Base-by-base conservation (phyloP, 2,113 vertebrate species). In the Apodemus sylvaticus region DNA sequence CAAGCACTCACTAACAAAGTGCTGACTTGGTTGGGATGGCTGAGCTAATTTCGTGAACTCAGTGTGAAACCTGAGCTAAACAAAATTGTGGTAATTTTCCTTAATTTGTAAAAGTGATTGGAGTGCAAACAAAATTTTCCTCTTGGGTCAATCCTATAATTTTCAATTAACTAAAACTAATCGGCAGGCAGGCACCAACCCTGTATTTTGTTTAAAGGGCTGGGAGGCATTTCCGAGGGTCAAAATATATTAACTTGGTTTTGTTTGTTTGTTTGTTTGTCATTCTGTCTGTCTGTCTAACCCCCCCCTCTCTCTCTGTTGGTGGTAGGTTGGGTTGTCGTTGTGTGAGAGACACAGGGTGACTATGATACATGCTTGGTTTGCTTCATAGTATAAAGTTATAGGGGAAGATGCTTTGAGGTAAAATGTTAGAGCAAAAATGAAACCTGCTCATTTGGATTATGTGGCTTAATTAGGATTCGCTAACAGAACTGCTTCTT, bases 131-230 rank as follows among this genome's bases (percentile, higher is more conserved):
- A 99, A 99, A 99, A 99, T 99, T 99, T 99, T 99, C 98, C 99
- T 99, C 98, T 98, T 99, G 98, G 98, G 99, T 99, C 98, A 99
- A 98, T 99, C 98, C 98, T 99, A 99, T 99, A 98, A 99, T 99
- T 99, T 99, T 99, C 98, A 99, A 99, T 99, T 99, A 99, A 99
- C 98, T 99, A 99, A 99, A 99, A 99, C 98, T 98, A 98, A 98
- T 99, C 97, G 98, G 93, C 98, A 98, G 97, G 98, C 97, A 90
- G 98, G 96, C 98, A 98, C 97, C 98, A 97, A 98, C 98, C 98
- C 98, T 99, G 98, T 97, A 98, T 99, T 98, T 98, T 98, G 98
- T 98, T 99, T 98, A 99, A 99, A 98, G 98, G 98, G 96, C 98
- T 98, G 98, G 98, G 98, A 99, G 98, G 98, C 98, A 98, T 98